These are phyloP conservation scores for Chaenocephalus aceratus DNA, from an alignment of 2,113 vertebrate species.

Conservation along the genomic window DNA sequence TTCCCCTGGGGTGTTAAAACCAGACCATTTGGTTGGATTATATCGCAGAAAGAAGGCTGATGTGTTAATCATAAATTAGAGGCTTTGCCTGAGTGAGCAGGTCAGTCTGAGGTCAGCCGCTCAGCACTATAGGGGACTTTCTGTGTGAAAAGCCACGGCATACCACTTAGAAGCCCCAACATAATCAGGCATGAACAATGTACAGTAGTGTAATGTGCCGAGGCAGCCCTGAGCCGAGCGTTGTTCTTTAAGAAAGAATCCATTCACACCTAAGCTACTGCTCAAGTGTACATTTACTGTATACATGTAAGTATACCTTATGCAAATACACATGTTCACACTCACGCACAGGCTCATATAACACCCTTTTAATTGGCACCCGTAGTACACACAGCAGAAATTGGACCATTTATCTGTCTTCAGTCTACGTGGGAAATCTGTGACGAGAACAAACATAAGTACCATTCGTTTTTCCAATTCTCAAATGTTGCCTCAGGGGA, in stretches of 20 bases:
- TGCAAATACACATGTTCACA: conserved; percentile 32
- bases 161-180: conserved; percentile 48
- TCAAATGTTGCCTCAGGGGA: conserved; percentile 61
- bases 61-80: conserved; percentile 80
- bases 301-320: conserved; percentile 53
- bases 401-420: conserved; percentile 62
- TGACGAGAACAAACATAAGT: conserved; percentile 57
- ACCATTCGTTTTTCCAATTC: conserved; percentile 59
- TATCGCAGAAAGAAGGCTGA: conserved; percentile 67
- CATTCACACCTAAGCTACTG: conserved; percentile 47
- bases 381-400: conserved; percentile 22
- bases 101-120: conserved; percentile 74
- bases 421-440: conserved; percentile 45
- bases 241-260: conserved; percentile 56
- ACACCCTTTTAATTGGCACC: conserved; percentile 43
- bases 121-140: conserved; percentile 44
- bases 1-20: conserved; percentile 71
- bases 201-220: conserved; percentile 63
- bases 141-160: conserved; percentile 71
- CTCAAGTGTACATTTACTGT: conserved; percentile 27
- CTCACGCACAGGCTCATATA: conserved; percentile 16
- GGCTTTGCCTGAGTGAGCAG: conserved; percentile 59
- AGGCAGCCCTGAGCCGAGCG: conserved; percentile 18
- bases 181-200: conserved; percentile 69
- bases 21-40: conserved; percentile 71